Percentiles rank a stretch among this genome's conserved stretches.
These are phyloP conservation scores for Varecia variegata DNA, from an alignment of 2,797 vertebrate species.

Conservation along the genomic window DNA sequence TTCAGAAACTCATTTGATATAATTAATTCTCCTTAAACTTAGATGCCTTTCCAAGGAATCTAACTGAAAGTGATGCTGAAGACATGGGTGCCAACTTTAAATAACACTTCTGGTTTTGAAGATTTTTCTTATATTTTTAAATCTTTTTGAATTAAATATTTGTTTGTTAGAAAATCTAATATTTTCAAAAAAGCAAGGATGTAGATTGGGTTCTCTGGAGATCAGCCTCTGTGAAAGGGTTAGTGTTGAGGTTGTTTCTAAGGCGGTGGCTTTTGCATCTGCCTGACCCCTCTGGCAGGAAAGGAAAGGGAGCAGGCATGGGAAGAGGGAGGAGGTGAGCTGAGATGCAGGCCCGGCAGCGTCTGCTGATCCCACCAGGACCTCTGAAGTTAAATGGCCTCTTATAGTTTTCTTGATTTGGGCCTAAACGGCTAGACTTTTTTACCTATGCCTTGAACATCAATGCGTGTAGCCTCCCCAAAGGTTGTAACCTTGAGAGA, in stretches of 20 bases:
- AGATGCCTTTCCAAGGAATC: neutral
- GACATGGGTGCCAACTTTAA: neutral
- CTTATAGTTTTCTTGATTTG: neutral
- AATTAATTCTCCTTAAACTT: neutral
- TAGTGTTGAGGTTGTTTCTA: no score
- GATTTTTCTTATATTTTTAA: neutral
- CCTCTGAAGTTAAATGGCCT: neutral
- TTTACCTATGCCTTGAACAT: neutral
- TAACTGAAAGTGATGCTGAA: neutral
- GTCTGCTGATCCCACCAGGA: neutral
- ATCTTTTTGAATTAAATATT: neutral
- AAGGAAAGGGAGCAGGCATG: neutral
- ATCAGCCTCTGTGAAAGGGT: neutral
- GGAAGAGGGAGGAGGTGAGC: neutral
- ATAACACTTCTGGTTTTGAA: neutral
- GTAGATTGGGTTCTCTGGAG: neutral
- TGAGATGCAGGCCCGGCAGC: neutral
- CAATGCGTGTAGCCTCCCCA: no score
- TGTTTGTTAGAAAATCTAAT: neutral
- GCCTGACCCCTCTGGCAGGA: neutral
- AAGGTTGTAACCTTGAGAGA: neutral
- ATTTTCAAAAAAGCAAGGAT: neutral
- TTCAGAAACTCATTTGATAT: neutral
- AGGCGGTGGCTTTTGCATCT: rapidly evolving
- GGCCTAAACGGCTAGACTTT: neutral